Evolutionary conservation across 2,888 invertebrate species (phyloP).

Genomic region (Hydroisotoma schaefferi): DNA sequence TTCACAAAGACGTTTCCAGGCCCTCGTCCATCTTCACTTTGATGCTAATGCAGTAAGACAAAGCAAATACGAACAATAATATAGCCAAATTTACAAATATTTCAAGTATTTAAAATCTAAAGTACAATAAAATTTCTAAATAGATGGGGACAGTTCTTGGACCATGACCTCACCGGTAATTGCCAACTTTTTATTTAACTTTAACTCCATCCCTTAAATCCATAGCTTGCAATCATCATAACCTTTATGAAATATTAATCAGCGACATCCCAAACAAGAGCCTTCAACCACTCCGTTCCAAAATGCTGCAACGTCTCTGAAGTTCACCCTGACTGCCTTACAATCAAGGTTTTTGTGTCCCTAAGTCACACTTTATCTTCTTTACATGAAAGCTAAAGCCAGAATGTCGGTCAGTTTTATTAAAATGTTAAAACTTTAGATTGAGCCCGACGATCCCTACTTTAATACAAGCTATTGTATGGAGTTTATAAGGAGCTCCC

Average conservation of each 20-base stretch:
- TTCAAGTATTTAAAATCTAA: conserved; percentile 3
- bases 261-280: conserved; percentile 7
- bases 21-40: conserved; percentile 64
- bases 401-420: not conserved
- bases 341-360: conserved; percentile 57
- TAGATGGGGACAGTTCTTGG: conserved; percentile 77
- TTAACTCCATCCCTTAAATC: not conserved
- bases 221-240: no score
- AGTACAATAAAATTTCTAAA: not conserved
- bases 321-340: conserved; percentile 80
- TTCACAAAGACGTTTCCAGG: conserved; percentile 45
- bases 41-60: conserved; percentile 71
- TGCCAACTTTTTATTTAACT: not conserved
- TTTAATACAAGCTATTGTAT: conserved; percentile 58
- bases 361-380: no score
- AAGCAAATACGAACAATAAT: not conserved
- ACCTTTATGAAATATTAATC: not conserved
- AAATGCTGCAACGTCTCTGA: conserved; percentile 43
- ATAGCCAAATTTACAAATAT: not conserved
- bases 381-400: no score
- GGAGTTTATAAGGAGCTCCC: conserved; percentile 77
- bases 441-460: conserved; percentile 43
- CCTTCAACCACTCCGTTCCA: conserved; percentile 47
- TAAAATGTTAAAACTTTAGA: conserved; percentile 9
- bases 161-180: conserved; percentile 72